A percentile compares a stretch with the other conserved stretches of the same genome.
phyloP scores from a whole-genome alignment of 1,140 invertebrate genomes.

The Leptopilina clavipes region DNA sequence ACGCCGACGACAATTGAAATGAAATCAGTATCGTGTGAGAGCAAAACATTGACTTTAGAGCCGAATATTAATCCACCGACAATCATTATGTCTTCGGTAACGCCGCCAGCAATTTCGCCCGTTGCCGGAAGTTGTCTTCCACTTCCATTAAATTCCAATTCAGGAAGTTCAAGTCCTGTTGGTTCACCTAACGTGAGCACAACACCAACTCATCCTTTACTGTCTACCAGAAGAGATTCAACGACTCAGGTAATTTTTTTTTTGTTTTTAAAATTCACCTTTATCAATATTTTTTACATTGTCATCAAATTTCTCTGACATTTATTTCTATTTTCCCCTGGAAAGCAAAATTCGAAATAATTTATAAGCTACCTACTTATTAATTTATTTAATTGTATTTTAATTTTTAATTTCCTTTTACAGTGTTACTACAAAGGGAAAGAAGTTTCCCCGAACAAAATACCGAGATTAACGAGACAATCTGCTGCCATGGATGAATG shows the following conservation, averaged over 20 bases:
- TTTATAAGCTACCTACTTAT: too few relatives aligned
- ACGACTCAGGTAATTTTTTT: constrained; percentile 82
- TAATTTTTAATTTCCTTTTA: constrained; percentile 19
- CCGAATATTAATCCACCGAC: constrained; percentile 83
- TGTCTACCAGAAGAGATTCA: constrained; percentile 84
- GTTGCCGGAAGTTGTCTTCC: constrained; percentile 72
- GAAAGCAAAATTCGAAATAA: too few relatives aligned
- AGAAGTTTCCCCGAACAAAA: constrained; percentile 80
- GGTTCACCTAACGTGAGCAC: constrained; percentile 75
- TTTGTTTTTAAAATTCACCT: background rate
- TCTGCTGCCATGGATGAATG: constrained; percentile 92
- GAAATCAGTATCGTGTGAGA: constrained; percentile 70
- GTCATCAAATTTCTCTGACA: too few relatives aligned
- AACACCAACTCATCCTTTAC: constrained; percentile 78
- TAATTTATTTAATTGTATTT: background rate
- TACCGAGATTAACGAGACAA: constrained; percentile 86
- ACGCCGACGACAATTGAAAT: constrained; percentile 65
- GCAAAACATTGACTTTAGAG: constrained; percentile 62
- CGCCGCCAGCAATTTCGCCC: constrained; percentile 85
- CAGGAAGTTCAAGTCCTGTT: constrained; percentile 65
- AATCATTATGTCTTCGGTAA: constrained; percentile 87
- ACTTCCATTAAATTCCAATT: constrained; percentile 50
- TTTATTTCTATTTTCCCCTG: too few relatives aligned
- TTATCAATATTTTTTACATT: background rate
- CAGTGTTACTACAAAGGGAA: constrained; percentile 73